These are phyloP conservation scores for Anthoscopus minutus DNA, from an alignment of 2,113 vertebrate genomes.

Conservation along the genomic window DNA sequence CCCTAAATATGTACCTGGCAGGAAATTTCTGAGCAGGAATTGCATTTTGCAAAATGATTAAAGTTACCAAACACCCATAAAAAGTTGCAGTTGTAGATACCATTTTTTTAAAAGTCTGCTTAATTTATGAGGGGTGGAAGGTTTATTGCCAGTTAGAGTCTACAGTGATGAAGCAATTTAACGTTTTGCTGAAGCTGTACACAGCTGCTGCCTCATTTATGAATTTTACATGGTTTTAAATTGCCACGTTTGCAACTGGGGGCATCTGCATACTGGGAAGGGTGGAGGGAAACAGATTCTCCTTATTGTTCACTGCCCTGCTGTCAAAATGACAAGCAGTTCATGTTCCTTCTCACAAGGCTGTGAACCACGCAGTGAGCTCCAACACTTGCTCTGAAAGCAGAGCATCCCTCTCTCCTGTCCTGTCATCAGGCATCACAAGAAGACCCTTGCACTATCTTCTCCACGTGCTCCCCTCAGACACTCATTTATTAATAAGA, in stretches of 20 bases:
- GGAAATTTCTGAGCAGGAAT: slow-evolving; percentile 78
- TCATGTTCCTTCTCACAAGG: background rate
- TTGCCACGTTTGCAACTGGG: slow-evolving; percentile 55
- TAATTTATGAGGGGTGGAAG: slow-evolving; percentile 82
- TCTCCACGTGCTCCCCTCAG: background rate
- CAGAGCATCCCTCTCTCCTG: background rate
- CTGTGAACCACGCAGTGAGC: background rate
- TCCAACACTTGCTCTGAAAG: background rate
- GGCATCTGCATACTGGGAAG: background rate
- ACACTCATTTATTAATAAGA: background rate
- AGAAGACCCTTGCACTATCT: background rate
- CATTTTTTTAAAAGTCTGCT: slow-evolving; percentile 74
- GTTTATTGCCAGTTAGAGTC: slow-evolving; percentile 79
- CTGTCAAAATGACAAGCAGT: background rate
- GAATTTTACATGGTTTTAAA: slow-evolving; percentile 76
- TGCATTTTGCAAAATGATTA: slow-evolving; percentile 80
- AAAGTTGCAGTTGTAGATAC: slow-evolving; percentile 75
- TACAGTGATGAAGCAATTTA: slow-evolving; percentile 69
- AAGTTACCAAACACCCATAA: slow-evolving; percentile 81
- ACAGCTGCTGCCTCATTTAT: slow-evolving; percentile 67
- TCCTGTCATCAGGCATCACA: background rate
- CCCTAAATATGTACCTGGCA: slow-evolving; percentile 76
- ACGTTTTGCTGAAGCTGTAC: slow-evolving; percentile 58
- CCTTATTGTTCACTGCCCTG: background rate
- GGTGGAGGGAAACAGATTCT: background rate